Percentiles rank a stretch among this genome's conserved stretches.
These are phyloP conservation scores for Eumaeus atala DNA, from an alignment of 1,140 invertebrate species.

Conservation along the genomic window DNA sequence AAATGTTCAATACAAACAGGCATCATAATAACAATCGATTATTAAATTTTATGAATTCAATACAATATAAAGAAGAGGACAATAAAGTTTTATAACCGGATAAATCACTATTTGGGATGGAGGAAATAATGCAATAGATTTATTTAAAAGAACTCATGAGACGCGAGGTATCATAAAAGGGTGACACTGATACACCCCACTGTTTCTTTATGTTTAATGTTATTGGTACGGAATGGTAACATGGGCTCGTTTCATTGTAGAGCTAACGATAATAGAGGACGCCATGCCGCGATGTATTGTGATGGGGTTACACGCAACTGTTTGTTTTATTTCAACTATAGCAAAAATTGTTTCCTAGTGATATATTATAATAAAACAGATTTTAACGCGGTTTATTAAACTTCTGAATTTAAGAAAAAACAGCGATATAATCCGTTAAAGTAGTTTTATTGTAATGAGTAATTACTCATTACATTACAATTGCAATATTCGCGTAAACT, in stretches of 20 bases:
- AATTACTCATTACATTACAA: no score
- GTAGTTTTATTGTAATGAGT: no score
- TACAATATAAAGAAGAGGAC: constrained; percentile 25
- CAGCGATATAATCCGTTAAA: no score
- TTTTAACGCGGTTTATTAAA: no score
- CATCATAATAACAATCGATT: constrained; percentile 20
- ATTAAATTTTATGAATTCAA: constrained; percentile 27
- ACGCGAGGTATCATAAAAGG: constrained; percentile 50
- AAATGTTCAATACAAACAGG: not conserved
- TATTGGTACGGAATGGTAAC: constrained; percentile 55
- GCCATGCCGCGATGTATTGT: constrained; percentile 53
- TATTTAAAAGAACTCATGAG: constrained; percentile 37
- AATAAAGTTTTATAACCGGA: constrained; percentile 30
- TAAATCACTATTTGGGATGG: constrained; percentile 35
- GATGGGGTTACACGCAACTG: constrained; percentile 15
- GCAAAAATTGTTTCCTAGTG: constrained; percentile 1
- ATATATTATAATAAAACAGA: not conserved
- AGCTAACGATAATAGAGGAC: constrained; percentile 62
- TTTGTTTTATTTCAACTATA: constrained; percentile 3
- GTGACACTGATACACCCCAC: constrained; percentile 61
- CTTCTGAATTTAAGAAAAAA: no score
- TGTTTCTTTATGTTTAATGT: constrained; percentile 65
- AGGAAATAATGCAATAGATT: constrained; percentile 30
- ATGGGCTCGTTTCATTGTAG: constrained; percentile 51
- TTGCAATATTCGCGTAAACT: no score